Conservation (phyloP, 2,113 vertebrate genomes). For the Cariama cristata region DNA sequence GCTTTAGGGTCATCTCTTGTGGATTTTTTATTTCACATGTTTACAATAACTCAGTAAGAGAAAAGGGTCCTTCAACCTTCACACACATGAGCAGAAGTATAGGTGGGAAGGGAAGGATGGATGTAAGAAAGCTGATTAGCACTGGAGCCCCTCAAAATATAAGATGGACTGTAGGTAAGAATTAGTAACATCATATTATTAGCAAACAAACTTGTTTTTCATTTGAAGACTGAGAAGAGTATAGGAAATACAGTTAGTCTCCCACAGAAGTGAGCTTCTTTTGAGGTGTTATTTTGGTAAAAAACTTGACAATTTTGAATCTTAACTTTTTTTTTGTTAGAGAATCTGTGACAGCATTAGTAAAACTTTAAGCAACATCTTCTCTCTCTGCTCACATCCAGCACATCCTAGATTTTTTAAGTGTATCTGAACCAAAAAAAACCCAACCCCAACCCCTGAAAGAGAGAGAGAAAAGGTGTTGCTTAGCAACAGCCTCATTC, state of each 20-base stretch:
- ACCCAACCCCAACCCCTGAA: neutral
- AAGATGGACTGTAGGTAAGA: neutral
- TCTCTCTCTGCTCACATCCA: slow-evolving; percentile 1
- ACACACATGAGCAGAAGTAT: neutral
- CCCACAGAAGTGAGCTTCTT: neutral
- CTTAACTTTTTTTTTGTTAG: neutral
- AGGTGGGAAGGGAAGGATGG: neutral
- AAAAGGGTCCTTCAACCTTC: neutral
- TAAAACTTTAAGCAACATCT: slow-evolving; percentile 1
- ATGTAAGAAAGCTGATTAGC: neutral
- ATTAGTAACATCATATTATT: neutral
- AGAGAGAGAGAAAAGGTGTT: slow-evolving; percentile 46
- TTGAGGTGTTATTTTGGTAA: neutral
- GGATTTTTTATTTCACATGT: neutral
- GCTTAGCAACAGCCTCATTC: slow-evolving; percentile 71
- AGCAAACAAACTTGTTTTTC: slow-evolving; percentile 4
- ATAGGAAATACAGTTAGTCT: neutral
- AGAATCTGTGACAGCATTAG: neutral
- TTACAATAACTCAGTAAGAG: neutral
- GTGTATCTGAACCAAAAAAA: slow-evolving; percentile 5
- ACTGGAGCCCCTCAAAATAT: neutral
- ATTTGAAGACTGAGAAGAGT: neutral
- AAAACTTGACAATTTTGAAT: neutral
- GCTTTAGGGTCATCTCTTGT: neutral
- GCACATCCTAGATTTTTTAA: neutral